Evolutionary conservation across 64 coral and sea anemone genomes (phyloP).

Genomic region (Actinia equina): DNA sequence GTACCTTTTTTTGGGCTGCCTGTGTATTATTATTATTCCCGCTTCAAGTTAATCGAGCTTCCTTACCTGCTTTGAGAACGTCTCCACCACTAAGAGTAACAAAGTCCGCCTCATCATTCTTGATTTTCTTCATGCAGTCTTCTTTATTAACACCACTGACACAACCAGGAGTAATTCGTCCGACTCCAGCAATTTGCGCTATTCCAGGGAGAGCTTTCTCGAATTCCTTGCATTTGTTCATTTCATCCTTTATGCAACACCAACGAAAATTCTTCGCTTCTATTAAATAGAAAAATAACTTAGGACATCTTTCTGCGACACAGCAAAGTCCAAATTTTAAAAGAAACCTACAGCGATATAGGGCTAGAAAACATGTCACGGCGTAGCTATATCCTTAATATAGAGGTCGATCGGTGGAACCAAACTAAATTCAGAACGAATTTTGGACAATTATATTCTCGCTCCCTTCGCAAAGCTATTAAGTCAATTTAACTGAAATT

Average conservation of each 20-base stretch:
- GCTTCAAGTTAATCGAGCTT: neutral
- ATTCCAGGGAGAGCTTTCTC: neutral
- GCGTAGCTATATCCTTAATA: too few relatives aligned
- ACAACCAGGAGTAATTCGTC: neutral
- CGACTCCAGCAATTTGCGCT: neutral
- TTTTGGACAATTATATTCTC: too few relatives aligned
- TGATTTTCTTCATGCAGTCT: slow-evolving; percentile 51
- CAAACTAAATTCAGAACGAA: too few relatives aligned
- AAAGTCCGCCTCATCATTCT: slow-evolving; percentile 32
- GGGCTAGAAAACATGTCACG: too few relatives aligned
- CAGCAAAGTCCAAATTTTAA: too few relatives aligned
- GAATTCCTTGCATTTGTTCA: slow-evolving; percentile 13
- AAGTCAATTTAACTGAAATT: too few relatives aligned
- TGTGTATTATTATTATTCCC: too few relatives aligned
- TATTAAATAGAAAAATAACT: neutral
- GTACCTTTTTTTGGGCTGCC: too few relatives aligned
- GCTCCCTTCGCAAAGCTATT: too few relatives aligned
- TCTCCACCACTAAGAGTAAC: slow-evolving; percentile 67
- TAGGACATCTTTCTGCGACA: neutral
- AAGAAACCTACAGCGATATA: too few relatives aligned
- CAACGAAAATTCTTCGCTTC: slow-evolving; percentile 21
- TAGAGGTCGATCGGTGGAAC: too few relatives aligned
- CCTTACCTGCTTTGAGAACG: slow-evolving; percentile 44
- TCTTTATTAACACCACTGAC: neutral
- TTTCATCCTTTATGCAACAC: slow-evolving; percentile 21